Base-by-base conservation (phyloP, 2,888 invertebrate species). In the Andrena bucephala region DNA sequence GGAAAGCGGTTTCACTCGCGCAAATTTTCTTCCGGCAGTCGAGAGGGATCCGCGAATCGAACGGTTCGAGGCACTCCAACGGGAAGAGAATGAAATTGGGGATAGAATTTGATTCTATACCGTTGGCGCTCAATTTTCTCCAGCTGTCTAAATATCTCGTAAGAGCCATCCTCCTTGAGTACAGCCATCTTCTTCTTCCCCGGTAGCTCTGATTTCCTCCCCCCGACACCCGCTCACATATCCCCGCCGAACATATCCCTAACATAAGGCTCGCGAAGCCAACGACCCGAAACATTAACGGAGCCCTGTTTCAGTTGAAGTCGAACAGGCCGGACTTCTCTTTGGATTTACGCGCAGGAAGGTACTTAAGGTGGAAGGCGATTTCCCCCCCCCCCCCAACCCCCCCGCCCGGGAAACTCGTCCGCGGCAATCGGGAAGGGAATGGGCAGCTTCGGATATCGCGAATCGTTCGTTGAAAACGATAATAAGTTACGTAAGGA, bases 181-280 rank as follows among this genome's bases (percentile, higher is more conserved):
- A 2, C 16, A 42, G 16, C 42, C 42, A 13, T 31, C 52, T 29
- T 16, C 16, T 60, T 36, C 27, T 52, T 52, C 20, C 20, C 31
- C 5, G n/a, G 24, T 33, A n/a, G 10, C 63, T 36, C 24, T 36
- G n/a, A 20, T 52, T 24, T 60, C 29, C 52, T 54, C 31, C 52
- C 52, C 31, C n/a, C 24, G 10, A 10, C 24, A 68, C 13, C 67
- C 42, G 54, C 27, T 81, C 69, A 81, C 81, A 81, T 81, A 81
- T 81, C 80, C 67, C 57, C 24, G 33, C 31, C 48, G 27, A 66
- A 81, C 81, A 81, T 81, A 81, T 81, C 81, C 69, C 59, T 81
- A 74, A 63, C 16, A 5, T 72, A 81, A 80, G 80, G 5, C 5
- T 50, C 27, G 48, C 0, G 50, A 27, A 5, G 2, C 42, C 24